phyloP scores from a whole-genome alignment of 2,113 vertebrate genomes.

The Phoxinus phoxinus region DNA sequence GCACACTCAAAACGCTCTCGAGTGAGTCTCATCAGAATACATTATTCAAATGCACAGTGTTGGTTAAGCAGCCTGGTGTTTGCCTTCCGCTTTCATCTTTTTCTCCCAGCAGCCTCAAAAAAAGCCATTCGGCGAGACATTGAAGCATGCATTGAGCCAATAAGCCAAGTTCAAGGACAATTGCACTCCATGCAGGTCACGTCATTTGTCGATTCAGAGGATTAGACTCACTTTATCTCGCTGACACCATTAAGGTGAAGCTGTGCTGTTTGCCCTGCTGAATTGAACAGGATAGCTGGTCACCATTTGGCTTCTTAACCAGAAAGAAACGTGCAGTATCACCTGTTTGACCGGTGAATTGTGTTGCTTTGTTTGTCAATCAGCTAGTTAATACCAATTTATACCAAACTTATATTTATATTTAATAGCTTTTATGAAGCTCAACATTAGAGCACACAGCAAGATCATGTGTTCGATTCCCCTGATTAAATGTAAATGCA shows the following conservation, averaged over 20 bases:
- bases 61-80: slow-evolving; percentile 36
- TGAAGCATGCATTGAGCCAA: background rate
- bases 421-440: too few species aligned
- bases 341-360: background rate
- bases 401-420: too few species aligned
- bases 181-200: slow-evolving; percentile 16
- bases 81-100: slow-evolving; percentile 1
- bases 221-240: slow-evolving; percentile 16
- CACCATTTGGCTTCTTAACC: background rate
- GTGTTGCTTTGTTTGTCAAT: background rate
- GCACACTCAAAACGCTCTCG: slow-evolving; percentile 26
- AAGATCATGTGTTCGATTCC: too few species aligned
- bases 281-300: background rate
- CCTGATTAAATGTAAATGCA: too few species aligned
- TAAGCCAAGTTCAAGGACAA: slow-evolving; percentile 34
- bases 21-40: slow-evolving; percentile 44
- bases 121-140: slow-evolving; percentile 36
- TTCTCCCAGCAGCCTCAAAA: slow-evolving; percentile 9
- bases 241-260: slow-evolving; percentile 6
- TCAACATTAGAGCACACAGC: too few species aligned
- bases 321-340: background rate
- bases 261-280: background rate
- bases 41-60: slow-evolving; percentile 48
- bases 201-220: slow-evolving; percentile 6
- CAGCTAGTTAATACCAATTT: background rate